Conservation (phyloP, 2,113 vertebrate species). For the Sturnus vulgaris region DNA sequence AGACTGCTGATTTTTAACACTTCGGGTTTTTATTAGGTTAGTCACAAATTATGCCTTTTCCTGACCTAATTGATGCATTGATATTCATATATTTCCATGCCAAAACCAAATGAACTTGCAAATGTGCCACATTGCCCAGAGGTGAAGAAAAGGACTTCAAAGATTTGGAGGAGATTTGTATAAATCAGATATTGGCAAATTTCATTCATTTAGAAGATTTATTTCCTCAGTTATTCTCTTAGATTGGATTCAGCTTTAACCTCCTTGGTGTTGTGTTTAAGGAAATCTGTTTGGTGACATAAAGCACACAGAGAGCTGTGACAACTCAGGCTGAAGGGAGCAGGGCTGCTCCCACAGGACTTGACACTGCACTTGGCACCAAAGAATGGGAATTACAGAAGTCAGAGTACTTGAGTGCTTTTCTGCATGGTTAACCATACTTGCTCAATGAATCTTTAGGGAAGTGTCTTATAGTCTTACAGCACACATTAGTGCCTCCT, state of each 20-base stretch:
- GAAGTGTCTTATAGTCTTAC: background rate
- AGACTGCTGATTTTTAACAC: background rate
- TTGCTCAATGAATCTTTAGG: background rate
- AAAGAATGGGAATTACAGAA: background rate
- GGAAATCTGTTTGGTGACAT: background rate
- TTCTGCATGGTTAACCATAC: background rate
- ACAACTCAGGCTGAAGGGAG: background rate
- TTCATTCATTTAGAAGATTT: conserved; percentile 5
- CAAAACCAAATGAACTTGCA: background rate
- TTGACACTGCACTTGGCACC: background rate
- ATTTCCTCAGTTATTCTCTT: background rate
- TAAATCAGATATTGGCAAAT: background rate
- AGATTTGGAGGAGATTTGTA: background rate
- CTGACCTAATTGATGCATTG: background rate
- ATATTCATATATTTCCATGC: background rate
- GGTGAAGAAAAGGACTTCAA: background rate
- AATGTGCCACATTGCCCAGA: background rate
- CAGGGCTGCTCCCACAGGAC: background rate
- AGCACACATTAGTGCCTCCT: background rate
- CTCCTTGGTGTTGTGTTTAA: background rate
- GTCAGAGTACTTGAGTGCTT: background rate
- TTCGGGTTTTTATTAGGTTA: background rate
- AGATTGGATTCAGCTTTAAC: background rate
- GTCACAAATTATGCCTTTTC: background rate
- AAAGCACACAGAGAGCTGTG: background rate